Evolutionary conservation across 30 jellyfish, hydroid and myxozoan genomes (phyloP).

Genomic region (Phacellophora camtschatica): DNA sequence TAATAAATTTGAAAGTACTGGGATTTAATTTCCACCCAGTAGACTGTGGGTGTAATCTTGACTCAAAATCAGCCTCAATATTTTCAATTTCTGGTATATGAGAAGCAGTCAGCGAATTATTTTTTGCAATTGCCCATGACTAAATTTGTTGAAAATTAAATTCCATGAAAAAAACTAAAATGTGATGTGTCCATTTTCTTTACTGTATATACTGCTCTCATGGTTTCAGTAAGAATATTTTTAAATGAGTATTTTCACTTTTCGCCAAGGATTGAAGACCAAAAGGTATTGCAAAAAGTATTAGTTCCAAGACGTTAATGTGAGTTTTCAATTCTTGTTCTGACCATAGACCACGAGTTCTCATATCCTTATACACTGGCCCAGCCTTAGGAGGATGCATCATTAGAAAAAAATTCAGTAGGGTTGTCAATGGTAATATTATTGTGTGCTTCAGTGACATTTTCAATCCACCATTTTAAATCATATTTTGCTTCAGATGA

Average conservation of each 20-base stretch:
- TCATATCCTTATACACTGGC: not conserved
- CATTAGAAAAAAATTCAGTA: not conserved
- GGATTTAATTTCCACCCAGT: not conserved
- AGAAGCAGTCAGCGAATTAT: not conserved
- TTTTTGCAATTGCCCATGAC: too few species aligned
- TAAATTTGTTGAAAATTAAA: too few species aligned
- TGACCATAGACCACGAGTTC: not conserved
- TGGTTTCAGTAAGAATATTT: too few species aligned
- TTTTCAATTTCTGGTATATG: not conserved
- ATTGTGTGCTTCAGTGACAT: not conserved
- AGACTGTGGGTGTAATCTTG: not conserved
- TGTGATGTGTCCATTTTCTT: too few species aligned
- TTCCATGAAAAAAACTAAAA: too few species aligned
- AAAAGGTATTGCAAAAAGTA: too few species aligned
- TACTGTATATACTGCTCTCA: too few species aligned
- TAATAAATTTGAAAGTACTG: not conserved
- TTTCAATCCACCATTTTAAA: constrained; percentile 12
- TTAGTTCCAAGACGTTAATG: too few species aligned
- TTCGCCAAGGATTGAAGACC: too few species aligned
- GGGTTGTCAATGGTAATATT: not conserved
- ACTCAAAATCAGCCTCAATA: not conserved
- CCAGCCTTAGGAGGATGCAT: constrained; percentile 27
- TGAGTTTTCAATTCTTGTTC: too few species aligned
- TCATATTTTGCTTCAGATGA: not conserved
- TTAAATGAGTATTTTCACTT: too few species aligned